Evolutionary conservation across 2,113 vertebrate genomes (phyloP).

Genomic region (Saimiri boliviensis): DNA sequence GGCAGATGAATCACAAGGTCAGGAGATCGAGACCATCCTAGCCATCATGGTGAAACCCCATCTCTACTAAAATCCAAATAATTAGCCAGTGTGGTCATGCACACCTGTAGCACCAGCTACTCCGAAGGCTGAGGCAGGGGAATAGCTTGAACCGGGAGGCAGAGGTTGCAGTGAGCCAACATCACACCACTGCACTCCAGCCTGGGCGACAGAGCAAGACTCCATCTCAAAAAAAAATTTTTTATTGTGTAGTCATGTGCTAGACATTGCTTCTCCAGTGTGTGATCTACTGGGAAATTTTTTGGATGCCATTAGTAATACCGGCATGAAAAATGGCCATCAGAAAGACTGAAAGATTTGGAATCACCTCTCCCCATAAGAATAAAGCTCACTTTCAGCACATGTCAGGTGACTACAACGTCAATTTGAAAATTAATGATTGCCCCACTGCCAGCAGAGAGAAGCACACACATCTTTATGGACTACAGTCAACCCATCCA

Average conservation of each 20-base stretch:
- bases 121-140: too few relatives aligned
- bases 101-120: too few relatives aligned
- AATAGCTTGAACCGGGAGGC: too few relatives aligned
- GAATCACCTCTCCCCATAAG: not conserved
- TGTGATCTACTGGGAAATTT: not conserved
- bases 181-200: too few relatives aligned
- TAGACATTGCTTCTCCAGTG: not conserved
- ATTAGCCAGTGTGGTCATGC: too few relatives aligned
- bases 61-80: too few relatives aligned
- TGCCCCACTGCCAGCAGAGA: not conserved
- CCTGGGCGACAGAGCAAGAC: too few relatives aligned
- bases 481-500: not conserved
- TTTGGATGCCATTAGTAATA: not conserved
- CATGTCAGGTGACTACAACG: not conserved
- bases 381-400: not conserved
- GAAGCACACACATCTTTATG: not conserved
- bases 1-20: too few relatives aligned
- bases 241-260: not conserved
- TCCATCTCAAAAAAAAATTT: not conserved
- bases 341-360: not conserved
- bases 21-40: too few relatives aligned
- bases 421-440: conserved; percentile 7
- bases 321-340: not conserved
- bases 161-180: too few relatives aligned
- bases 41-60: too few relatives aligned